phyloP scores from a whole-genome alignment of 1,140 invertebrate species.

The Sinonovacula constricta region DNA sequence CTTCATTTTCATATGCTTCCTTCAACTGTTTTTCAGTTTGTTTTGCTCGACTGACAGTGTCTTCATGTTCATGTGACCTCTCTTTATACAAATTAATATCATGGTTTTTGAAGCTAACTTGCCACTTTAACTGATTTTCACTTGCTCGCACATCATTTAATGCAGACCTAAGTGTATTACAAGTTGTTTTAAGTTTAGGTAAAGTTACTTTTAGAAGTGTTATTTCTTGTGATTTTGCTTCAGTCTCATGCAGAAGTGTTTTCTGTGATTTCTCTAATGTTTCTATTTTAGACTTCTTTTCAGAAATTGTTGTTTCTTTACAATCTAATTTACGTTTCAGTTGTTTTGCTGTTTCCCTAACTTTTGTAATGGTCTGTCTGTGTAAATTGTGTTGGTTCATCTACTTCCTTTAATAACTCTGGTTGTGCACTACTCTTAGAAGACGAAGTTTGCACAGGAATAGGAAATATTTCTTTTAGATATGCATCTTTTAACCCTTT shows the following conservation, averaged over 20 bases:
- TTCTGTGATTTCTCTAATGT: neutral
- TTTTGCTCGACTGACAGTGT: neutral
- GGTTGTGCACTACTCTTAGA: no score
- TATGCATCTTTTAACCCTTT: no score
- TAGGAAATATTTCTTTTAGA: no score
- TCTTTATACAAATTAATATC: neutral
- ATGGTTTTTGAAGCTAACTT: neutral
- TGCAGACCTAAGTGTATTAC: neutral
- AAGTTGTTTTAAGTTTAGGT: neutral
- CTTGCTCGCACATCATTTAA: neutral
- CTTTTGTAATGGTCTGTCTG: neutral
- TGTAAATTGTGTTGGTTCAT: no score
- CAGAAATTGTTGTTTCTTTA: neutral
- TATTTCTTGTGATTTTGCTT: neutral
- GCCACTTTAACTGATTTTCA: neutral
- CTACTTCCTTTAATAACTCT: no score
- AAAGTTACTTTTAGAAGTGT: neutral
- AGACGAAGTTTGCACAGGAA: no score
- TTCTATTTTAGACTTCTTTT: neutral
- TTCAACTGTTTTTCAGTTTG: neutral
- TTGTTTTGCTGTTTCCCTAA: neutral
- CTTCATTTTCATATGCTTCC: neutral
- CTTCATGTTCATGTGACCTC: neutral
- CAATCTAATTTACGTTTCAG: conserved; percentile 4
- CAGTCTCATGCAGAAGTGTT: neutral